Percentiles rank a stretch among this genome's conserved stretches.
Evolutionary conservation across 2,113 vertebrate species (phyloP).

Genomic region (Mixornis gularis): DNA sequence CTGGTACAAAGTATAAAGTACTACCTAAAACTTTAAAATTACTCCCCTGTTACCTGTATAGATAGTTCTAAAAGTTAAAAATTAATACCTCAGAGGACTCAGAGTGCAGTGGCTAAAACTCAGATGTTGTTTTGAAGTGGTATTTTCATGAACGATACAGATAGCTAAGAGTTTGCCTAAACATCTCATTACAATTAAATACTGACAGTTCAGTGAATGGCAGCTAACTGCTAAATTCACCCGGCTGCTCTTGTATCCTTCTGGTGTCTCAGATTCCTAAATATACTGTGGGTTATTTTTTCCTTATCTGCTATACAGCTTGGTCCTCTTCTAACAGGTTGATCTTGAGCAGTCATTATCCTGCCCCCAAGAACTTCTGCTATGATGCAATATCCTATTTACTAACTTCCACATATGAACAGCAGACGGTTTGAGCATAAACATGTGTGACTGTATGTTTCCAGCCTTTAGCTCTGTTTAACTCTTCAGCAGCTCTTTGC

Average conservation of each 20-base stretch:
- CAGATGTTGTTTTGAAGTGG: neutral
- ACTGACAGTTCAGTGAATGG: neutral
- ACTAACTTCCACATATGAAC: slow-evolving; percentile 9
- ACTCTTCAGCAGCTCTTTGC: neutral
- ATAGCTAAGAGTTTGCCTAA: neutral
- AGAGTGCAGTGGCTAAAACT: neutral
- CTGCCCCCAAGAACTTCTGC: neutral
- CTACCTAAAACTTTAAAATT: neutral
- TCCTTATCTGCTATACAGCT: neutral
- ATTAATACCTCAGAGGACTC: neutral
- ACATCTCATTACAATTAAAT: neutral
- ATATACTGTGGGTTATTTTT: neutral
- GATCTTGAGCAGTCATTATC: neutral
- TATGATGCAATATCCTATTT: slow-evolving; percentile 20
- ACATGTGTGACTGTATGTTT: neutral
- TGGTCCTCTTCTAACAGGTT: neutral
- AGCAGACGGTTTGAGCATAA: slow-evolving; percentile 48
- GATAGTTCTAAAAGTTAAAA: neutral
- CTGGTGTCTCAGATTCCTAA: neutral
- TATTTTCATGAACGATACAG: neutral
- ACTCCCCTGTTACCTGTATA: neutral
- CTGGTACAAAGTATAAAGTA: neutral
- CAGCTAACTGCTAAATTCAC: neutral
- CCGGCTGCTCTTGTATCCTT: neutral
- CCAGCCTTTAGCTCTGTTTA: neutral